Base-by-base conservation (phyloP, 2,888 invertebrate genomes). In the Pandemis corylana region DNA sequence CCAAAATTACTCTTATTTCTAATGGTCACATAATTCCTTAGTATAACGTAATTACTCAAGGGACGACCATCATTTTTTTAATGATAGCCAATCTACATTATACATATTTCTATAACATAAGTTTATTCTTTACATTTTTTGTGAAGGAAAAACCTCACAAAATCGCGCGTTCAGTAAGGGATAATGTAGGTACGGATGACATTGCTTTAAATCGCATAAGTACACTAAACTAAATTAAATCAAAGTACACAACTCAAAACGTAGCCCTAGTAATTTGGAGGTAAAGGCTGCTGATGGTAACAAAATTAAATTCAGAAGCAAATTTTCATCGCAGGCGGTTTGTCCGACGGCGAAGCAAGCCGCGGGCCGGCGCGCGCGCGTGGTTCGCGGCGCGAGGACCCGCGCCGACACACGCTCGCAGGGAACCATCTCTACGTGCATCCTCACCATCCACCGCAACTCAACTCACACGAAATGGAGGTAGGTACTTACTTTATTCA, bases 401-500 rank as follows among this genome's bases (percentile, higher is more conserved):
- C 97, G 5, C 95, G 98, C 13, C 95, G 98, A 20, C 98, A 98
- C 89, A 98, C 98, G 7, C 95, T 98, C 76, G 96, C 97, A 42
- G 96, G 97, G 68, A 97, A 97, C 84, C 97, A 97, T 84, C 95
- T 97, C 20, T 96, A 96, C 83, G 88, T 95, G 84, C 94, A 95
- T 84, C 84, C 96, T 80, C 95, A 95, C 85, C 96, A 90, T 90
- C 94, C 93, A 91, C 90, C 82, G 84, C 88, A 95, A 79, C 91
- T 95, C 76, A 95, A 96, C 80, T 96, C 96, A 73, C 96, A 97
- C 95, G 97, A 97, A 84, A 95, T 97, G 83, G 97, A 97, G 96
- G 97, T 97, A 95, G 4, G 28, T 36, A 36, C 28, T 36, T 36
- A 36, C 28, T 36, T 36, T 4, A 36, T 46, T 46, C 10, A 65